Conservation (phyloP, 2,888 invertebrate species). For the Trichacis sp. region DNA sequence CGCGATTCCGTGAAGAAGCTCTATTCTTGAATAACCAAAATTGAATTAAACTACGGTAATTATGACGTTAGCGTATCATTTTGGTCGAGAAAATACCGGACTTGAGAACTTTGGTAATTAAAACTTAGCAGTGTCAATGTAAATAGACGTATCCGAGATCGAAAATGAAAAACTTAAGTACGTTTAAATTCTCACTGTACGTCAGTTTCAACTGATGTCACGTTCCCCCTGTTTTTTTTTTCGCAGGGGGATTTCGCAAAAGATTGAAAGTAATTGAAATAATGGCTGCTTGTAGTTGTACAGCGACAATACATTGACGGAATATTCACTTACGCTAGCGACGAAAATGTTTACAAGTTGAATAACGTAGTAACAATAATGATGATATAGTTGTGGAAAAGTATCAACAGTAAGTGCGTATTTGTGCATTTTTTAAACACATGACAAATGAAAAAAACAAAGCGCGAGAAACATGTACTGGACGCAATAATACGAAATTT, state of each 20-base stretch:
- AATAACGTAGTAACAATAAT: constrained; percentile 32
- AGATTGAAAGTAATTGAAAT: neutral
- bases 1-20: no score
- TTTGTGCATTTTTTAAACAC: constrained; percentile 6
- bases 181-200: constrained; percentile 3
- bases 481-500: constrained; percentile 46
- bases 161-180: constrained; percentile 10
- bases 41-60: neutral
- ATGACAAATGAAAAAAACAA: constrained; percentile 6
- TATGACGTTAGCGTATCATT: neutral
- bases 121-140: neutral
- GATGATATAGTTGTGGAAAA: constrained; percentile 17
- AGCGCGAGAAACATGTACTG: constrained; percentile 32
- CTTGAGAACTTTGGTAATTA: neutral
- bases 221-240: neutral
- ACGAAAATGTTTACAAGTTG: neutral
- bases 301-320: constrained; percentile 28
- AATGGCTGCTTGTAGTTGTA: constrained; percentile 3
- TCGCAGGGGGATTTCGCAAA: no score
- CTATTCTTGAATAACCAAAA: no score
- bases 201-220: neutral
- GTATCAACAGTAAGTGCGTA: constrained; percentile 1
- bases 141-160: constrained; percentile 2
- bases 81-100: neutral
- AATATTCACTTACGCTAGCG: constrained; percentile 4